Percentiles rank a stretch among this genome's conserved stretches.
Evolutionary conservation across 2,113 vertebrate genomes (phyloP).

Genomic region (Chamaetylas fuelleborni): DNA sequence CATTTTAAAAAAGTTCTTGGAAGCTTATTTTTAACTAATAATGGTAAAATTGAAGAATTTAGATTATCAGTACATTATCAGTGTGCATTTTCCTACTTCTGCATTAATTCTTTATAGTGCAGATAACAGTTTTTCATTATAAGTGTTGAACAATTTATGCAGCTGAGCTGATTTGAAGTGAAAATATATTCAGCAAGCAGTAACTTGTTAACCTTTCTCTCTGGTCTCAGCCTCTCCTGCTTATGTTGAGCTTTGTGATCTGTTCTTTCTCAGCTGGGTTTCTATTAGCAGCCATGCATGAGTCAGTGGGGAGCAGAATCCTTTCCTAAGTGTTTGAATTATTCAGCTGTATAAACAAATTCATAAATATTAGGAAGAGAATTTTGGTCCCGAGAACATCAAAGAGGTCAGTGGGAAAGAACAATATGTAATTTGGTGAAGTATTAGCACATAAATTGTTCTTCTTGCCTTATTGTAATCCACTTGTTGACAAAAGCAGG

Average conservation of each 20-base stretch:
- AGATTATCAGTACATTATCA: not conserved
- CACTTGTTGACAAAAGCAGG: constrained; percentile 34
- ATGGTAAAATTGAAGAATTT: not conserved
- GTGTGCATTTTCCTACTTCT: not conserved
- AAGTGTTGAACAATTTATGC: not conserved
- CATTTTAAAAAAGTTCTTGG: not conserved
- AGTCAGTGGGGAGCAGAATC: not conserved
- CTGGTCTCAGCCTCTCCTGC: constrained; percentile 10
- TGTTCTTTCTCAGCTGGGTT: constrained; percentile 50
- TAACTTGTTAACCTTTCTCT: constrained; percentile 32
- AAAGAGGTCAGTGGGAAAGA: constrained; percentile 6
- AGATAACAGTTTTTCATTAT: not conserved
- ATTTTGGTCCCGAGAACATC: constrained; percentile 9
- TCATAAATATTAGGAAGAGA: constrained; percentile 6
- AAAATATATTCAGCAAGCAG: constrained; percentile 25
- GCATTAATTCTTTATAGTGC: not conserved
- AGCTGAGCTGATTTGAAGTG: constrained; percentile 19
- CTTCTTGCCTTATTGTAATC: not conserved
- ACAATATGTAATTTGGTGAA: constrained; percentile 6
- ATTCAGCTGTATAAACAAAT: constrained; percentile 60
- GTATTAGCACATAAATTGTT: not conserved
- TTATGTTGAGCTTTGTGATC: constrained; percentile 30
- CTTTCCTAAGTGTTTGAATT: constrained; percentile 46
- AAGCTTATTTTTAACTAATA: not conserved
- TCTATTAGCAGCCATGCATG: constrained; percentile 33